Evolutionary conservation across 2,113 vertebrate genomes (phyloP), one percentile per base, ranked within the genome.

Genomic region (Dolichallabes microphthalmus): DNA sequence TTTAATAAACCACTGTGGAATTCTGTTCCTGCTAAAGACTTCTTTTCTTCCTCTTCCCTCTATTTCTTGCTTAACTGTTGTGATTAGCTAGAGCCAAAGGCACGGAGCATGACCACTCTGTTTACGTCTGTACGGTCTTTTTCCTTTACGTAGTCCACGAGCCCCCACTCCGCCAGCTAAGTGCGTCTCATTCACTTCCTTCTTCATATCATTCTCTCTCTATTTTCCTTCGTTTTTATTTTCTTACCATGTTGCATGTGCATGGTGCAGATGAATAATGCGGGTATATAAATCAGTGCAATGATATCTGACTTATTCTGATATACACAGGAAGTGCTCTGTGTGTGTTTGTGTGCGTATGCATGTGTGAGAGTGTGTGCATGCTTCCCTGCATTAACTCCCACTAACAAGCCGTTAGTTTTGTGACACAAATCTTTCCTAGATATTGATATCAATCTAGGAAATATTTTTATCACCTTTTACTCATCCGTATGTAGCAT

Each of bases 1-100:
- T 58, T 76, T 63, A 82, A 75, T 1, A 50, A 57, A 53, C 75
- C 64, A 13, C 14, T 58, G 32, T 92, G 92, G 91, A 90, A 13
- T 92, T 94, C 92, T 93, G 93, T 90, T 93, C 93, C 88, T 90
- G 87, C 91, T 93, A 90, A 91, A 92, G 90, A 91, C 89, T 80
- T 68, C 80, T 52, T 92, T 91, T 92, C 91, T 92, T 92, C 80
- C 89, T 90, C 90, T 89, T 88, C 89, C 92, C 87, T 92, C 88
- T 84, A 69, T 80, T 74, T 76, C 68, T 71, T 53, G 30, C 19
- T 60, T 15, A 64, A 60, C 77, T 63, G 55, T 27, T 82, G 78
- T 68, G 69, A 39, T 53, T 81, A 89, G 88, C 88, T 58, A 89
- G 71, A 87, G 80, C 87, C 71, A 83, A 60, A 69, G 89, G 85